Conservation (phyloP, 37 sponge, comb jelly and placozoan species). For the Halichondria panicea region DNA sequence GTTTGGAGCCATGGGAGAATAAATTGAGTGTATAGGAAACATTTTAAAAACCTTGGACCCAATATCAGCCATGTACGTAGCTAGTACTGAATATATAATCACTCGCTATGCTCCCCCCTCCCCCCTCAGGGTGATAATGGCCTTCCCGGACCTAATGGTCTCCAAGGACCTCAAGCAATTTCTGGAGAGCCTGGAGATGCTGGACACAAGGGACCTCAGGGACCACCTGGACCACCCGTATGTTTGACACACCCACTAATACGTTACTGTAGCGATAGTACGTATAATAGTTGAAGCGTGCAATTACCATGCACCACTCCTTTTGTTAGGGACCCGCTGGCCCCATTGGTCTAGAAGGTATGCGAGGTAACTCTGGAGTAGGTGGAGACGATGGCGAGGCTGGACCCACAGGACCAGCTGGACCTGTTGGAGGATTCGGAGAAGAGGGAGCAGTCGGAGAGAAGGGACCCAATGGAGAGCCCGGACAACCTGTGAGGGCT, state of each 20-base stretch:
- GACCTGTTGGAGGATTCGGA: conserved; percentile 53
- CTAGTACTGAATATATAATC: neutral
- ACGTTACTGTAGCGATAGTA: neutral
- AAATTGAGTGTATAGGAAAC: too few relatives aligned
- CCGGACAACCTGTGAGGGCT: conserved; percentile 51
- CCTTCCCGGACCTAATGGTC: conserved; percentile 64
- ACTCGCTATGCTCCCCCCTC: neutral
- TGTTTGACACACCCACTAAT: conserved; percentile 1
- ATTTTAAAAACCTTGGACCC: too few relatives aligned
- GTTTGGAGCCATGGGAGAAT: too few relatives aligned
- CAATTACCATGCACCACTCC: neutral
- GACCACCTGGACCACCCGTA: conserved; percentile 56
- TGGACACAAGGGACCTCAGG: conserved; percentile 62
- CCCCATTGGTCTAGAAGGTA: conserved; percentile 48
- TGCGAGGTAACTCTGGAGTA: conserved; percentile 41
- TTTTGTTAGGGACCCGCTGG: conserved; percentile 42
- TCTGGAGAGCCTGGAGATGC: conserved; percentile 66
- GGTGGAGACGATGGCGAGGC: conserved; percentile 62
- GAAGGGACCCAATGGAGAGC: conserved; percentile 41
- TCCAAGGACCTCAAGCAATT: conserved; percentile 17
- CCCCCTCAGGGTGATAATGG: conserved; percentile 50
- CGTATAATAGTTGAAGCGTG: neutral
- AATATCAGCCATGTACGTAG: too few relatives aligned
- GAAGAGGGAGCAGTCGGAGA: conserved; percentile 40
- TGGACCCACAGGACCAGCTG: conserved; percentile 51